Percentiles rank a stretch among this genome's conserved stretches.
Conservation (phyloP, 2,888 invertebrate genomes). For the Baronia brevicornis region DNA sequence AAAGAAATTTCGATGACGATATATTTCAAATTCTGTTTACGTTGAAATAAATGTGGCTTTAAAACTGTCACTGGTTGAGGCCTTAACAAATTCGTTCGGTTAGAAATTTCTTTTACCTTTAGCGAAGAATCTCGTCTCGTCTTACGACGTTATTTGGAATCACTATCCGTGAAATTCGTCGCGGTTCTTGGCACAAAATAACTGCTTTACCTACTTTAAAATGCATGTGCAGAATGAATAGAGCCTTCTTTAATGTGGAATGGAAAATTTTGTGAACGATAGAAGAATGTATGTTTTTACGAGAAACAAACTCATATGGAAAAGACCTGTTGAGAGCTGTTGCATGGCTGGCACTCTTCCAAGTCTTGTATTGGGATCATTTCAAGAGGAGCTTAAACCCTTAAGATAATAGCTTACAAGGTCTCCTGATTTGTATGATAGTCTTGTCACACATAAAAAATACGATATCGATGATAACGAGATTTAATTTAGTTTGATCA, state of each 20-base stretch:
- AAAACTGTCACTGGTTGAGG: slow-evolving; percentile 35
- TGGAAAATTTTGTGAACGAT: slow-evolving; percentile 5
- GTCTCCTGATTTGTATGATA: no score
- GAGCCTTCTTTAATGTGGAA: slow-evolving; percentile 18
- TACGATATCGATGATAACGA: no score
- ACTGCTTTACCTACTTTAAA: slow-evolving; percentile 19
- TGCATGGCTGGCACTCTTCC: slow-evolving; percentile 55
- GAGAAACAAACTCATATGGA: slow-evolving; percentile 23
- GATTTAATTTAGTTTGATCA: no score
- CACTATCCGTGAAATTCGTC: slow-evolving; percentile 67
- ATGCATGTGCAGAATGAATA: slow-evolving; percentile 24
- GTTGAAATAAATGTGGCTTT: slow-evolving; percentile 27
- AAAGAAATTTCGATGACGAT: slow-evolving; percentile 23
- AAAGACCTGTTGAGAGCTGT: slow-evolving; percentile 58
- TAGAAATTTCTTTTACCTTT: slow-evolving; percentile 49
- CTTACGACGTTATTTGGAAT: slow-evolving; percentile 45
- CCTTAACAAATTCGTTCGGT: slow-evolving; percentile 47
- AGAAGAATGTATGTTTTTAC: slow-evolving; percentile 10
- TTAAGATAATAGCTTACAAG: slow-evolving; percentile 48
- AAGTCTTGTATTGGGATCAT: slow-evolving; percentile 47
- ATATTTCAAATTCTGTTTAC: slow-evolving; percentile 30
- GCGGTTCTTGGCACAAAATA: slow-evolving; percentile 40
- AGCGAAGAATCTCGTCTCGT: slow-evolving; percentile 54
- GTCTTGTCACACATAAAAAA: no score
- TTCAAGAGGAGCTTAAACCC: slow-evolving; percentile 37